A percentile compares a stretch with the other conserved stretches of the same genome.
Conservation (phyloP, 2,888 invertebrate species). For the Perdita meconis region DNA sequence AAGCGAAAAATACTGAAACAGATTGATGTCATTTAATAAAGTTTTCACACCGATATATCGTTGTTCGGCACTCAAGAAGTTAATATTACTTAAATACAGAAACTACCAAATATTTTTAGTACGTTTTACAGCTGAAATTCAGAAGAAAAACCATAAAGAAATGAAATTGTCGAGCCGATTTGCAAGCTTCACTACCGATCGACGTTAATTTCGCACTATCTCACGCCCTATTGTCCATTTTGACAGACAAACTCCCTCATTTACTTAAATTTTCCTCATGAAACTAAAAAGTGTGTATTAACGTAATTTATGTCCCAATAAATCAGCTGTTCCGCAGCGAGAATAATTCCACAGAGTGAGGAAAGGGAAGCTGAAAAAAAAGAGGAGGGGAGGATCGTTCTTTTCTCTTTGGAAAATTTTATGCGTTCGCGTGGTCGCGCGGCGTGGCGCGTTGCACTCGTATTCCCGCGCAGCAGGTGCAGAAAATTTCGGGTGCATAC, state of each 20-base stretch:
- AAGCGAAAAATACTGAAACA: too few relatives aligned
- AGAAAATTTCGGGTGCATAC: conserved; percentile 1
- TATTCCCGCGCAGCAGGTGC: conserved; percentile 3
- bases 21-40: too few relatives aligned
- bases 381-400: conserved; percentile 34
- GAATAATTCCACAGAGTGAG: conserved; percentile 70
- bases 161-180: neutral
- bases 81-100: too few relatives aligned
- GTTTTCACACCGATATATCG: too few relatives aligned
- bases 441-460: conserved; percentile 2
- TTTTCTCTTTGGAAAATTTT: conserved; percentile 42
- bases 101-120: too few relatives aligned
- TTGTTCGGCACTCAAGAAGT: too few relatives aligned
- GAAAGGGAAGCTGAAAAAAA: too few relatives aligned
- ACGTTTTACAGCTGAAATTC: too few relatives aligned
- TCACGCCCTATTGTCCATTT: conserved; percentile 30
- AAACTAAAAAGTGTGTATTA: conserved; percentile 68
- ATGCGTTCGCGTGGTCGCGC: conserved; percentile 28
- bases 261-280: conserved; percentile 65
- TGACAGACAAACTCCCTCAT: conserved; percentile 40
- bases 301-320: conserved; percentile 74
- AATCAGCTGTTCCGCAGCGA: conserved; percentile 65
- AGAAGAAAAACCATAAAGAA: neutral
- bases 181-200: conserved; percentile 21
- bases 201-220: conserved; percentile 59